Evolutionary conservation across 1,140 invertebrate genomes (phyloP), one percentile per base, ranked within the genome.

Genomic region (Calephelis virginiensis): DNA sequence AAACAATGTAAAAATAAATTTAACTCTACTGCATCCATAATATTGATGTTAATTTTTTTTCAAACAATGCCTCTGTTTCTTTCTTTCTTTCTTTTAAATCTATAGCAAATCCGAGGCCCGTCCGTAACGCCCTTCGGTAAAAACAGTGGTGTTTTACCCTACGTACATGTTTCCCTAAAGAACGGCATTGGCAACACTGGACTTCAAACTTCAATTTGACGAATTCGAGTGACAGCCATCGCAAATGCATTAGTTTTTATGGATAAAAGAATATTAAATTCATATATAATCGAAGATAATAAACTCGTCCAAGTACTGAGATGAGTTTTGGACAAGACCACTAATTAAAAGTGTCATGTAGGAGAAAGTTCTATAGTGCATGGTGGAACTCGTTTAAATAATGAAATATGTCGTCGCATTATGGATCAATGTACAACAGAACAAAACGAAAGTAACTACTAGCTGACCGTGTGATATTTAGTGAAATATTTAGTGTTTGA

Each of bases 391-490:
- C 68, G 68, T 81, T 78, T 76, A 70, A 70, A 80, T 75, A 76
- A 85, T 85, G 83, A 82, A 87, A 86, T 66, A 90, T 90, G 87
- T 87, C 81, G 69, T 70, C 81, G 72, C 76, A 71, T 72, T 83
- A 77, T 80, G 83, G 87, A 80, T 85, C 75, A 70, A 81, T 82
- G 72, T 90, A 90, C 85, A 90, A 81, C 77, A 81, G 86, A 72
- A 90, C 88, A 82, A 90, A 89, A 90, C 82, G 88, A 90, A 90
- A 90, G 88, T 90, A 83, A 83, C 71, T 76, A 83, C 71, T 76
- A 86, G 83, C 79, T 84, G 78, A 85, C 73, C 75, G 83, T 83
- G 77, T 69, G 69, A 74, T 71, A 68, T 74, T 81, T 79, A 75
- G 74, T 81, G 69, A 69, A 76, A 77, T 45, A 62, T 66, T 74